Base-by-base conservation (phyloP, 2,113 vertebrate genomes). In the Apaloderma vittatum region DNA sequence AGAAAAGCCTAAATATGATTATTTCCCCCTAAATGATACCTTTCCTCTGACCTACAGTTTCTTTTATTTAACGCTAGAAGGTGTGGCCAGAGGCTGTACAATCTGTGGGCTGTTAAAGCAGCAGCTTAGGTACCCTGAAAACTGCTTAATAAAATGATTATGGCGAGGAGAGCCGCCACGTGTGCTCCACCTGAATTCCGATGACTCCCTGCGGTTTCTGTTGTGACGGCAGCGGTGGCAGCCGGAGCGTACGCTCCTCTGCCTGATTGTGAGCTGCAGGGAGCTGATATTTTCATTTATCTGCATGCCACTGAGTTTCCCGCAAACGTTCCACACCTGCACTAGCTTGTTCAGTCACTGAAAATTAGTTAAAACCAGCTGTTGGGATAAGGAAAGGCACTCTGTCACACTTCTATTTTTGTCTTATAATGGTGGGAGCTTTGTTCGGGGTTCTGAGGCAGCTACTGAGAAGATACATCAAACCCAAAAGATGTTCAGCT, bases 231-330 rank as follows among this genome's bases (percentile, higher is more conserved):
- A 2, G 88, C 3, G 61, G 65, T 37, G 90, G 87, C 93, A 94
- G 95, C 76, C 36, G 11, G 73, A 15, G 4, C 88, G 61, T 22
- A 36, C 21, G 11, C 93, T 66, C 2, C 67, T 88, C 62, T 30
- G 61, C 6, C 7, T 97, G 95, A 96, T 96, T 93, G 96, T 52
- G 86, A 96, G 84, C 94, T 30, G 90, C 84, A 68, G 97, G 96
- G 79, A 83, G 92, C 93, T 94, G 90, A 86, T 93, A 32, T 48
- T 97, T 80, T 65, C 88, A 66, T 96, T 96, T 96, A 82, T 90
- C 95, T 40, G 37, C 43, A 15, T 72, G 59, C 89, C 59, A 74
- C 77, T 13, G 1, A 71, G 72, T 15, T 84, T 26, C 79, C 73
- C 79, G 4, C 77, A 51, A 62, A 37, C 19, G 3, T 90, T 96